These are phyloP conservation scores for Morpho achilles DNA, from an alignment of 2,888 invertebrate genomes.

Conservation along the genomic window DNA sequence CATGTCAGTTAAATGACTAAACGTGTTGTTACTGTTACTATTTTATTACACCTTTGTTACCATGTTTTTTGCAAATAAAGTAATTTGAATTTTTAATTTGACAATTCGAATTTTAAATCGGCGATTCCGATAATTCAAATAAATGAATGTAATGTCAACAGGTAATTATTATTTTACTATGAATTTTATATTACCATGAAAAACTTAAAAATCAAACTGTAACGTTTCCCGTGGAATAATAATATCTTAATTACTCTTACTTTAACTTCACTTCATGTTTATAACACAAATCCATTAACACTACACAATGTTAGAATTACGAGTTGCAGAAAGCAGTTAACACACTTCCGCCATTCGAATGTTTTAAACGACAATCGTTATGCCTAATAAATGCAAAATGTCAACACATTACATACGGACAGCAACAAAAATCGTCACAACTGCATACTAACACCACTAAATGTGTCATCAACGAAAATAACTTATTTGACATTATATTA, in stretches of 20 bases:
- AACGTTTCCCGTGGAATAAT: no score
- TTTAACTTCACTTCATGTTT: no score
- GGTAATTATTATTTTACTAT: not conserved
- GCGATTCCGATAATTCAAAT: not conserved
- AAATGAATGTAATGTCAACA: no score
- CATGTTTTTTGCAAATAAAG: no score
- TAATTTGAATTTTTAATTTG: no score
- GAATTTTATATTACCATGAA: not conserved
- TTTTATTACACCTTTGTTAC: no score
- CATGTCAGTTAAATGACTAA: no score
- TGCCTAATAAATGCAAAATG: constrained; percentile 29
- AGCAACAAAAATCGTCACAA: not conserved
- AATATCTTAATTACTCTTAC: no score
- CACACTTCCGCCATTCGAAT: constrained; percentile 20
- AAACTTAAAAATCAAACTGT: not conserved
- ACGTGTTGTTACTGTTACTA: no score
- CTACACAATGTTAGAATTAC: constrained; percentile 5
- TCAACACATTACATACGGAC: not conserved
- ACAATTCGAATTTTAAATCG: not conserved
- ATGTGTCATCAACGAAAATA: no score
- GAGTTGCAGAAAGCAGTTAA: constrained; percentile 5
- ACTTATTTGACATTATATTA: no score
- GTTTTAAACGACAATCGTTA: constrained; percentile 33
- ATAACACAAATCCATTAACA: not conserved
- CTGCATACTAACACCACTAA: no score